Conservation (phyloP, 1,140 invertebrate species). For the Cyrtorhinus lividipennis region DNA sequence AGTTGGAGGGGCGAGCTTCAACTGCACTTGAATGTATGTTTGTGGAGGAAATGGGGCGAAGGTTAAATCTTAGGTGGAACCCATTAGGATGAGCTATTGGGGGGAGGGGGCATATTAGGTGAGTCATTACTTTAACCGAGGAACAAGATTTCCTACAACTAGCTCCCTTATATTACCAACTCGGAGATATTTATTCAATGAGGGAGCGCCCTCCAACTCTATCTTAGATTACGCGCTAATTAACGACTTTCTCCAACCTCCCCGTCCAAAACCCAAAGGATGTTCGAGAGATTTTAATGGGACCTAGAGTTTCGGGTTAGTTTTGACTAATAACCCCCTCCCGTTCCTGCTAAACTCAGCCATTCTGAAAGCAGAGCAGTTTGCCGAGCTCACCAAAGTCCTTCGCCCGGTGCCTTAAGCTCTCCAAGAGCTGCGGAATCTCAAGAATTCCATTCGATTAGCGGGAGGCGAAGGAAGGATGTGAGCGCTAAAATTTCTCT, state of each 20-base stretch:
- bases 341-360: background rate
- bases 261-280: background rate
- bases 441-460: too few species aligned
- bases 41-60: too few species aligned
- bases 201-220: background rate
- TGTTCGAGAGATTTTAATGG: background rate
- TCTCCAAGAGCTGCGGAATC: background rate
- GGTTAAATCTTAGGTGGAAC: too few species aligned
- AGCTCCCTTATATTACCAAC: background rate
- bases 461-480: too few species aligned
- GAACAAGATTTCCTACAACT: background rate
- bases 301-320: background rate
- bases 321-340: background rate
- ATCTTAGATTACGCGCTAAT: background rate
- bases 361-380: too few species aligned
- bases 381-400: too few species aligned
- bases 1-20: too few species aligned
- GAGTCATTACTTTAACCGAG: background rate
- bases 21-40: too few species aligned
- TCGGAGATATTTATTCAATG: background rate
- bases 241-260: background rate
- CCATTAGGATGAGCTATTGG: background rate
- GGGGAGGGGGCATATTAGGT: background rate
- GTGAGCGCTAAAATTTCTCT: too few species aligned
- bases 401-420: too few species aligned